These are phyloP conservation scores for Elachura formosa DNA, from an alignment of 2,113 vertebrate species.

Conservation along the genomic window DNA sequence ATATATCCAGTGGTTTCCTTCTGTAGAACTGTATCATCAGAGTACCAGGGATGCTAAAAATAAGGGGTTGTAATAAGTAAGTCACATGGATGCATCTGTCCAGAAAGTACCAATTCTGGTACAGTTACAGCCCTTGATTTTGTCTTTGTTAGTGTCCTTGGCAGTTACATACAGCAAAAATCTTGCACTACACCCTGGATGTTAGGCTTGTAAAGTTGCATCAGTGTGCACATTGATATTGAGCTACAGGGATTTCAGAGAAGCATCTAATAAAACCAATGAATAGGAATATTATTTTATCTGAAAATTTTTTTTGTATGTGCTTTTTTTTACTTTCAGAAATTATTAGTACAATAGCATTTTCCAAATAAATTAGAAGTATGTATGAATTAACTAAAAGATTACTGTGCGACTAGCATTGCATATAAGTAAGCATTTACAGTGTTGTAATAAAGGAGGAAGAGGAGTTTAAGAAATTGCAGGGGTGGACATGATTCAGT, in stretches of 20 bases:
- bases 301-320: neutral
- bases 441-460: neutral
- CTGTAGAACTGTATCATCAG: neutral
- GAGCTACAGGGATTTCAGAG: neutral
- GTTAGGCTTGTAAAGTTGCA: neutral
- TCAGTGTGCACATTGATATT: neutral
- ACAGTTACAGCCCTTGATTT: neutral
- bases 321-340: neutral
- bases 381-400: neutral
- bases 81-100: neutral
- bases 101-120: neutral
- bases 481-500: neutral
- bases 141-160: neutral
- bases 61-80: neutral
- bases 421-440: accelerated
- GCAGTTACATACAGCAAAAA: neutral
- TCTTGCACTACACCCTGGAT: neutral
- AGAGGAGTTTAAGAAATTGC: neutral
- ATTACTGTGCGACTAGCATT: neutral
- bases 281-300: neutral
- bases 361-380: neutral
- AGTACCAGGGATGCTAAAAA: neutral
- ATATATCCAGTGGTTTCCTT: neutral
- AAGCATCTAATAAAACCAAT: neutral
- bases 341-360: neutral